These are phyloP conservation scores for Mactromeris polynyma DNA, from an alignment of 2,888 invertebrate species.

Conservation along the genomic window DNA sequence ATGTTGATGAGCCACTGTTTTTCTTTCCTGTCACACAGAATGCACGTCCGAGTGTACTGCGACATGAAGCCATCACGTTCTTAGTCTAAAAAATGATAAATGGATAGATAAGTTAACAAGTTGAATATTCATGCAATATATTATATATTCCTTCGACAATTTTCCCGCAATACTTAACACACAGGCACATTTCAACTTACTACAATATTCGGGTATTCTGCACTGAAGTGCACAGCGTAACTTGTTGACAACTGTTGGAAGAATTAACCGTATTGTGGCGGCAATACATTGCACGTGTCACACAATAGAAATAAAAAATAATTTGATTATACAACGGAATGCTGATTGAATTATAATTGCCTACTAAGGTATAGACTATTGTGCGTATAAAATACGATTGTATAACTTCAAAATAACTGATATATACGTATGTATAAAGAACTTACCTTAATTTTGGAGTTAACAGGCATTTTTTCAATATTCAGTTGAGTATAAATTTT, in stretches of 20 bases:
- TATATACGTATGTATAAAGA: neutral
- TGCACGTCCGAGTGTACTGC: slow-evolving; percentile 43
- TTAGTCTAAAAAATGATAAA: neutral
- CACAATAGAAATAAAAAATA: slow-evolving; percentile 36
- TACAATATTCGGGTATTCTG: neutral
- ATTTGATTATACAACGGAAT: slow-evolving; percentile 22
- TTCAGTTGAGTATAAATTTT: neutral
- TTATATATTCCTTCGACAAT: neutral
- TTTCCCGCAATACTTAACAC: too few relatives aligned
- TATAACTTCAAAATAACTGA: neutral
- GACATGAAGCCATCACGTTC: slow-evolving; percentile 6
- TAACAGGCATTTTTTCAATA: slow-evolving; percentile 13
- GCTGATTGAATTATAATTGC: neutral
- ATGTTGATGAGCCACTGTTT: neutral
- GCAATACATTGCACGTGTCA: slow-evolving; percentile 40
- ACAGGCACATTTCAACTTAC: too few relatives aligned
- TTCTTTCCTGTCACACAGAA: slow-evolving; percentile 59
- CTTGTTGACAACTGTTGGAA: neutral
- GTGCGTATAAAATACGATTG: neutral
- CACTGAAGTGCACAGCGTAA: neutral
- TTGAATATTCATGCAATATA: neutral
- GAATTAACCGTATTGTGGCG: neutral
- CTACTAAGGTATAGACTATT: neutral
- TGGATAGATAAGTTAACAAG: neutral
- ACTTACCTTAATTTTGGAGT: slow-evolving; percentile 28